Conservation (phyloP, 2,888 invertebrate genomes). For the Amiota minor region DNA sequence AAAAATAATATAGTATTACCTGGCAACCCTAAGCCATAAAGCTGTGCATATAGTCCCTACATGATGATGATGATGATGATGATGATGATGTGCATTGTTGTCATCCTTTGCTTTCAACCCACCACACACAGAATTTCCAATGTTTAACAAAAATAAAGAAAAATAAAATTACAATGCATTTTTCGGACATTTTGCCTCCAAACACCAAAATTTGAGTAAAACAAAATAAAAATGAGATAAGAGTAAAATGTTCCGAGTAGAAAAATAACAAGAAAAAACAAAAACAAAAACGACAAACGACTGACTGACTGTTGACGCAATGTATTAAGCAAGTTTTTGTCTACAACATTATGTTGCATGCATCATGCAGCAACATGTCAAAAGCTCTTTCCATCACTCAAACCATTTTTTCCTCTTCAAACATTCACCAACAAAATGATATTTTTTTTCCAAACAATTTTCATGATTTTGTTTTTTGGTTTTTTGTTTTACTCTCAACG, state of each 20-base stretch:
- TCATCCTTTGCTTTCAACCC: no score
- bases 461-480: not conserved
- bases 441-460: not conserved
- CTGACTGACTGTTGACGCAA: slow-evolving; percentile 67
- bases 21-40: no score
- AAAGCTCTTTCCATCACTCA: not conserved
- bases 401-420: not conserved
- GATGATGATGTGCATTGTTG: no score
- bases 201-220: not conserved
- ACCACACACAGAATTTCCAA: no score
- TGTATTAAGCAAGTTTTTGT: slow-evolving; percentile 54
- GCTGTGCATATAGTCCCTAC: no score
- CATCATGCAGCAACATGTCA: slow-evolving; percentile 33
- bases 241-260: not conserved
- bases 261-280: not conserved
- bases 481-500: slow-evolving; percentile 15
- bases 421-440: slow-evolving; percentile 3
- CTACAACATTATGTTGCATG: slow-evolving; percentile 8
- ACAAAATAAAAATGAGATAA: not conserved
- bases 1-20: no score
- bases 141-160: no score
- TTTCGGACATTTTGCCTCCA: slow-evolving; percentile 52
- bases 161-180: slow-evolving; percentile 13
- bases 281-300: slow-evolving; percentile 29
- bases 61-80: no score